Base-by-base conservation (phyloP, 2,113 vertebrate genomes). In the Etheostoma cragini region DNA sequence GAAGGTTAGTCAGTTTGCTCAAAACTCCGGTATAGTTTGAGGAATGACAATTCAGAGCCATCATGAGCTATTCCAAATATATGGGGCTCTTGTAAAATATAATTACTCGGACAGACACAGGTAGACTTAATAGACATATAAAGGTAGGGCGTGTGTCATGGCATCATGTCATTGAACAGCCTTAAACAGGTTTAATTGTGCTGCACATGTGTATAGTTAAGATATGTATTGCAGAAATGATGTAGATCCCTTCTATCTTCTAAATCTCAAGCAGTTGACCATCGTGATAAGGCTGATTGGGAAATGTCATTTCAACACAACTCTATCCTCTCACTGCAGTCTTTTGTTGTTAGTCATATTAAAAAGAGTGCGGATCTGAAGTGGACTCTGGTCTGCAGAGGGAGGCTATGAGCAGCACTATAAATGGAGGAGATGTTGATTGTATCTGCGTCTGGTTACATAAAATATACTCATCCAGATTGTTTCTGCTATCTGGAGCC, bases 401-500 rank as follows among this genome's bases (percentile, higher is more conserved):
- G 63, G 69, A 45, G 70, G 70, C 47, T 71, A 35, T 58, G 66
- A 80, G 62, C 90, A 92, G 92, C 89, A 89, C 96, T 95, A 91
- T 95, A 94, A 95, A 96, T 87, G 95, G 95, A 90, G 78, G 82
- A 93, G 82, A 72, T 91, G 92, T 94, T 91, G 87, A 91, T 81
- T 69, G 46, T 72, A 92, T 81, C 93, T 76, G 46, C 65, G 92
- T 81, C 93, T 91, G 89, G 90, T 89, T 94, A 90, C 89, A 89
- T 95, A 93, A 95, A 95, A 95, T 93, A 96, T 75, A 90, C 87
- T 93, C 90, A 92, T 95, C 95, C 94, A 90, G 92, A 96, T 94
- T 92, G 66, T 67, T 85, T 86, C 94, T 92, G 93, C 94, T 93
- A 95, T 97, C 96, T 97, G 97, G 97, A 98, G 97, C 97, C 96